Evolutionary conservation across 2,113 vertebrate genomes (phyloP), one percentile per base, ranked within the genome.

Genomic region (Pluvialis apricaria): DNA sequence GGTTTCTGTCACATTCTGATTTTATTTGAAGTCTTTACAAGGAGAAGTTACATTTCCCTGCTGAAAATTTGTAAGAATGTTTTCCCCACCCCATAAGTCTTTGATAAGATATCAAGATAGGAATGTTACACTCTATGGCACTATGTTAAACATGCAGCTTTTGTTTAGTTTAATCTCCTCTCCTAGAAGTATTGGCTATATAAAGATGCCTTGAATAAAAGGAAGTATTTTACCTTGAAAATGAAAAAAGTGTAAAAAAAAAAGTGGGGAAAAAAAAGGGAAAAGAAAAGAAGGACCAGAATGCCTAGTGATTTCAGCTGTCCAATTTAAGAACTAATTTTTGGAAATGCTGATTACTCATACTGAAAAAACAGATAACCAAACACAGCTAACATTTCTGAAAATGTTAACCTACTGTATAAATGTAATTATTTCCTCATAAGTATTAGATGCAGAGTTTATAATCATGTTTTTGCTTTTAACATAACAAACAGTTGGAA

Each of bases 191-290:
- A 26, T 14, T 77, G 24, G 16, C 8, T 70, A 32, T 16, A 15
- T 76, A 47, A 92, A 90, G 51, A 54, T 28, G 10, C 6, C 24
- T 73, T 64, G 31, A 84, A 60, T 72, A 78, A 92, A 90, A 90
- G 7, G 29, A 79, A 66, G 1, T 31, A 51, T 88, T 90, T 83
- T 19, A 70, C n/a, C 29, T 45, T 90, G 64, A 78, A 88, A 92
- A 86, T 32, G 4, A n/a, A 87, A 61, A 60, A 72, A 75, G 31
- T 60, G 8, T 16, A 52, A 28, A 76, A 77, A 84, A 84, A 64
- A 12, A 15, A 4, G 5, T 1, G 9, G 11, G 49, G 1, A 0
- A 4, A 6, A 29, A 45, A 32, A 16, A 15, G 7, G 16, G 8
- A 24, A 69, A 68, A 60, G 34, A 24, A n/a, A 49, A 61, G 13